Percentiles rank a stretch among this genome's conserved stretches.
Evolutionary conservation across 1,140 invertebrate species (phyloP).

Genomic region (Bombus waltoni): DNA sequence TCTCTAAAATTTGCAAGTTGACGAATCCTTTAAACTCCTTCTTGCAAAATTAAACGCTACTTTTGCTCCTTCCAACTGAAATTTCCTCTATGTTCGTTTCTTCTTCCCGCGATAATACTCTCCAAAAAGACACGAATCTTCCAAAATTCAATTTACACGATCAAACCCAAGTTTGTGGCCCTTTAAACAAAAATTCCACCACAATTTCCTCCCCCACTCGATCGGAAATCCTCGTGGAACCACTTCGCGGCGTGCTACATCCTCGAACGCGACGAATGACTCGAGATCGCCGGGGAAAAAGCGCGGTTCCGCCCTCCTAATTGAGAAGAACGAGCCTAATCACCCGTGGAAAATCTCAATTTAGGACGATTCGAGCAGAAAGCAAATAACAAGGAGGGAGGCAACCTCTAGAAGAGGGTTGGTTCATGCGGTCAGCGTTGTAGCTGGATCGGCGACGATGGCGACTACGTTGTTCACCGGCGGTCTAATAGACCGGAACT

Average conservation of each 20-base stretch:
- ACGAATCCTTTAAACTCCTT: neutral
- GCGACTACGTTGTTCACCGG: constrained; percentile 66
- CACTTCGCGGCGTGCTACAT: neutral
- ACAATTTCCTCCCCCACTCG: neutral
- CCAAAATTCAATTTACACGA: neutral
- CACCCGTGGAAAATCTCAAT: constrained; percentile 82
- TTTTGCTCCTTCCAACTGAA: neutral
- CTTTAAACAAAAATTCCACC: neutral
- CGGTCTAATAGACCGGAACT: constrained; percentile 81
- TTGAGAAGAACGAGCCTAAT: constrained; percentile 80
- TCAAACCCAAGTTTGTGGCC: neutral
- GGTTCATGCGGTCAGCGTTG: constrained; percentile 24
- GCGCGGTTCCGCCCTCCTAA: constrained; percentile 68
- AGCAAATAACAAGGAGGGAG: constrained; percentile 79
- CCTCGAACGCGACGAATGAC: neutral
- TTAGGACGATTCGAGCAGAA: constrained; percentile 78
- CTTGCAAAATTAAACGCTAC: neutral
- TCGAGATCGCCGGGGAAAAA: constrained; percentile 19
- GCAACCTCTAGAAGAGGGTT: constrained; percentile 39
- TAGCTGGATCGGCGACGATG: constrained; percentile 15
- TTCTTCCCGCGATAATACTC: neutral
- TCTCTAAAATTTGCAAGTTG: neutral
- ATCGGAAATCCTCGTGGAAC: neutral
- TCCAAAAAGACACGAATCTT: neutral
- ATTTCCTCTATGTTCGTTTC: neutral